Base-by-base conservation (phyloP, 1,140 invertebrate genomes). In the Thaumatotibia leucotreta region DNA sequence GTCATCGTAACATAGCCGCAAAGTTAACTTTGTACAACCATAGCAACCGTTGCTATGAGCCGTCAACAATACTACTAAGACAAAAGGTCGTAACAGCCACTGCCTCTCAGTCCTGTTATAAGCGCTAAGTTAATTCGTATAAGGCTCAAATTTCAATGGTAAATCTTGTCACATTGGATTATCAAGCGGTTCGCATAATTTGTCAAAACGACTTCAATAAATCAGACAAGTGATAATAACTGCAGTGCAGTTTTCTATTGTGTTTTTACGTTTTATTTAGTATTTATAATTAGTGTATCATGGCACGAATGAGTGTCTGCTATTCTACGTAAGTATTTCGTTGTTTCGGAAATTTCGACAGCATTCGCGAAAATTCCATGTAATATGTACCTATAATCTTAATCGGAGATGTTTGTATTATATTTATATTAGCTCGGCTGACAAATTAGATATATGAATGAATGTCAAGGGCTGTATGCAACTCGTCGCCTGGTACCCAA, bases 321-420 rank as follows among this genome's bases (percentile, higher is more conserved):
- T 20, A 20, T 45, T 45, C 39, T 4, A 45, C 11, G 39, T 45
- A 45, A 1, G 17, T 45, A 8, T 5, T 33, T 33, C 5, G 10
- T 33, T n/a, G n/a, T n/a, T n/a, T n/a, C n/a, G n/a, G n/a, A n/a
- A n/a, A n/a, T n/a, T n/a, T n/a, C n/a, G n/a, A n/a, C n/a, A n/a
- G n/a, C n/a, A n/a, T n/a, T n/a, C n/a, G n/a, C n/a, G n/a, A n/a
- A n/a, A n/a, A n/a, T n/a, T n/a, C n/a, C n/a, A n/a, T n/a, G n/a
- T n/a, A 11, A 33, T 0, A 33, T n/a, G 14, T 52, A 63, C 39
- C 39, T 49, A 27, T 5, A 27, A 63, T 76, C 73, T 1, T 76
- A 75, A 67, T 72, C 70, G 1, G 69, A 83, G 9, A 58, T 45
- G n/a, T 35, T n/a, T n/a, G 11, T n/a, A 39, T 39, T 14, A 14